Percentiles rank a stretch among this genome's conserved stretches.
phyloP scores from a whole-genome alignment of 35 echinoderm and acorn worm genomes.

The Hemicentrotus pulcherrimus region DNA sequence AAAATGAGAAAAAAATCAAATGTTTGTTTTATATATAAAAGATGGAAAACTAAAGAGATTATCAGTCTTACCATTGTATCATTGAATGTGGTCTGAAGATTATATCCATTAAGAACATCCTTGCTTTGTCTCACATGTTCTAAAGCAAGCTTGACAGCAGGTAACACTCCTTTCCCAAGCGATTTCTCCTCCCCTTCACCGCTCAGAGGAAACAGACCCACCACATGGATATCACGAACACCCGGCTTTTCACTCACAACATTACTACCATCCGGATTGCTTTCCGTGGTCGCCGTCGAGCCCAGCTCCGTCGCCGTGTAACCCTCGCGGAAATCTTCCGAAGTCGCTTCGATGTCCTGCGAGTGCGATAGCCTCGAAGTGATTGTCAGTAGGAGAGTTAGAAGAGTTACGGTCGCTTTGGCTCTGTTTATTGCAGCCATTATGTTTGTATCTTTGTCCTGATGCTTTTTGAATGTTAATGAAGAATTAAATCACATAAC shows the following conservation, averaged over 20 bases:
- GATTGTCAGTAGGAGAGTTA: not conserved
- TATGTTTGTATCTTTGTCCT: not conserved
- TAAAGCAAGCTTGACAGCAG: constrained; percentile 78
- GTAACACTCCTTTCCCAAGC: constrained; percentile 67
- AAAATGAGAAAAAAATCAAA: not conserved
- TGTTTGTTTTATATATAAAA: too few relatives aligned
- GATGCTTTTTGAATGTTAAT: too few relatives aligned
- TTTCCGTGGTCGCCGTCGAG: not conserved
- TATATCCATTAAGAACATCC: constrained; percentile 64
- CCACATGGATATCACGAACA: constrained; percentile 64
- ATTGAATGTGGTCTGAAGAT: constrained; percentile 55
- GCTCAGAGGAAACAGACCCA: constrained; percentile 68
- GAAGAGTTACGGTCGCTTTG: not conserved
- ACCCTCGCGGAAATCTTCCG: not conserved
- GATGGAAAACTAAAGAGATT: not conserved
- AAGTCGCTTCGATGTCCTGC: not conserved
- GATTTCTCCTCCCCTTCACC: constrained; percentile 33
- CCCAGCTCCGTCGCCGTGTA: constrained; percentile 26
- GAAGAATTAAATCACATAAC: too few relatives aligned
- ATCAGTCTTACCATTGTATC: constrained; percentile 75
- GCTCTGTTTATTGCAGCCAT: not conserved
- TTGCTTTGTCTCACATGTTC: constrained; percentile 64
- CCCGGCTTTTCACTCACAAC: not conserved
- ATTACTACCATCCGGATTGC: not conserved
- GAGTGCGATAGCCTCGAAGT: not conserved